Percentiles rank a stretch among this genome's conserved stretches.
These are phyloP conservation scores for Synergus laeviventris DNA, from an alignment of 2,888 invertebrate species.

Conservation along the genomic window DNA sequence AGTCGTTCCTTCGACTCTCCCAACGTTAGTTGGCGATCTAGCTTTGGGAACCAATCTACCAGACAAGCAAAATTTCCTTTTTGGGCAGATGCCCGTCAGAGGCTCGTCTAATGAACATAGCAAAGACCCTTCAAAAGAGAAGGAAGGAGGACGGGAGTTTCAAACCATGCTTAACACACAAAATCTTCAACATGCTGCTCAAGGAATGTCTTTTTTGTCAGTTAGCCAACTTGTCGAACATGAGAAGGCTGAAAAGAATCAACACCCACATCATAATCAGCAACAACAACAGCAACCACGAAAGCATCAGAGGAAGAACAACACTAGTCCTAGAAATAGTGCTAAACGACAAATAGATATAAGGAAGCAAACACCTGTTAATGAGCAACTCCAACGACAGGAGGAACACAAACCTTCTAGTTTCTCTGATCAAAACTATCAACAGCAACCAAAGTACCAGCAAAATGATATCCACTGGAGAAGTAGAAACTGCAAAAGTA, in stretches of 20 bases:
- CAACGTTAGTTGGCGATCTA: slow-evolving; percentile 81
- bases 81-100: slow-evolving; percentile 64
- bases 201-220: slow-evolving; percentile 78
- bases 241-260: slow-evolving; percentile 74
- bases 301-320: slow-evolving; percentile 71
- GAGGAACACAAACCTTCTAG: slow-evolving; percentile 64
- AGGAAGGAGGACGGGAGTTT: slow-evolving; percentile 67
- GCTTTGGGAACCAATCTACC: slow-evolving; percentile 76
- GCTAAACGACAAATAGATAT: slow-evolving; percentile 72
- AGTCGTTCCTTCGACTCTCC: slow-evolving; percentile 78
- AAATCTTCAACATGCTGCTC: slow-evolving; percentile 70
- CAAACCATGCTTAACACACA: slow-evolving; percentile 71
- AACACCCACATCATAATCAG: slow-evolving; percentile 57
- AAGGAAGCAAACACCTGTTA: slow-evolving; percentile 60
- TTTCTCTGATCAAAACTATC: slow-evolving; percentile 60
- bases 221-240: slow-evolving; percentile 82
- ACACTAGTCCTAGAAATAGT: slow-evolving; percentile 66
- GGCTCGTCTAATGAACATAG: slow-evolving; percentile 53
- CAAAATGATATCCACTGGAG: slow-evolving; percentile 72
- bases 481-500: slow-evolving; percentile 73
- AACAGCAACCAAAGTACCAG: slow-evolving; percentile 66
- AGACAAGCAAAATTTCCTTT: slow-evolving; percentile 72
- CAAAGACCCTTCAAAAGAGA: slow-evolving; percentile 68
- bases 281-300: slow-evolving; percentile 63
- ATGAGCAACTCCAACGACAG: slow-evolving; percentile 66